phyloP scores from a whole-genome alignment of 2,113 vertebrate species.

The Balaeniceps rex region DNA sequence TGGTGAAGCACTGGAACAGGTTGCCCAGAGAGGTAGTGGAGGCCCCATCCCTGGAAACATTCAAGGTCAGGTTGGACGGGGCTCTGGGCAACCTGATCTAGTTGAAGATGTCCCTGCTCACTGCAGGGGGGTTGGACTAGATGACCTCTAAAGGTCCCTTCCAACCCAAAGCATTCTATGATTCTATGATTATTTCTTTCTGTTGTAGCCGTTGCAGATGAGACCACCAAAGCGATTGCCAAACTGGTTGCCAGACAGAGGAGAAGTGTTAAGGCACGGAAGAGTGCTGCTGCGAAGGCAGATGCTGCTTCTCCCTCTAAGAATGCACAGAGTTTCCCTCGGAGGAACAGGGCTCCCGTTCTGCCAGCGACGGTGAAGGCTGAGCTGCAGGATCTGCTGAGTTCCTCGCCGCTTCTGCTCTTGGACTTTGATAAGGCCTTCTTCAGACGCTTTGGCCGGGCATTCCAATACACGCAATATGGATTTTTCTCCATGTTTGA shows the following conservation, averaged over 20 bases:
- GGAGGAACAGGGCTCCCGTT: constrained; percentile 47
- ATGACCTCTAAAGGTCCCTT: too few species aligned
- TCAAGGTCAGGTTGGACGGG: too few species aligned
- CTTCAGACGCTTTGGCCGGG: constrained; percentile 75
- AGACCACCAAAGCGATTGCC: constrained; percentile 80
- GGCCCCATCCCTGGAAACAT: too few species aligned
- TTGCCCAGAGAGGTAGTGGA: too few species aligned
- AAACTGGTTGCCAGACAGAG: constrained; percentile 83
- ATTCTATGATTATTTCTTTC: neutral
- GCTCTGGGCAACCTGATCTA: too few species aligned
- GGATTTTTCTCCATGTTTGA: constrained; percentile 86
- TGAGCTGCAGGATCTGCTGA: constrained; percentile 82
- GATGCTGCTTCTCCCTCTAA: neutral
- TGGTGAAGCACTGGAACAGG: too few species aligned
- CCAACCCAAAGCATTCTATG: too few species aligned
- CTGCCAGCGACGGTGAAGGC: constrained; percentile 79
- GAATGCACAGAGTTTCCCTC: constrained; percentile 35
- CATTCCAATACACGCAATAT: constrained; percentile 73
- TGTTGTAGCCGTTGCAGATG: constrained; percentile 78
- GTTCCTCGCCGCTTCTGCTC: constrained; percentile 78
- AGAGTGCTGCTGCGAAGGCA: neutral
- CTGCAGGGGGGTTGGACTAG: too few species aligned
- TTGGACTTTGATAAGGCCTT: constrained; percentile 79
- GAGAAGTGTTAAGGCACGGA: neutral
- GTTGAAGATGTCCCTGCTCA: too few species aligned